Evolutionary conservation across 2,888 invertebrate species (phyloP), one percentile per base, ranked within the genome.

Genomic region (Altica lythri): DNA sequence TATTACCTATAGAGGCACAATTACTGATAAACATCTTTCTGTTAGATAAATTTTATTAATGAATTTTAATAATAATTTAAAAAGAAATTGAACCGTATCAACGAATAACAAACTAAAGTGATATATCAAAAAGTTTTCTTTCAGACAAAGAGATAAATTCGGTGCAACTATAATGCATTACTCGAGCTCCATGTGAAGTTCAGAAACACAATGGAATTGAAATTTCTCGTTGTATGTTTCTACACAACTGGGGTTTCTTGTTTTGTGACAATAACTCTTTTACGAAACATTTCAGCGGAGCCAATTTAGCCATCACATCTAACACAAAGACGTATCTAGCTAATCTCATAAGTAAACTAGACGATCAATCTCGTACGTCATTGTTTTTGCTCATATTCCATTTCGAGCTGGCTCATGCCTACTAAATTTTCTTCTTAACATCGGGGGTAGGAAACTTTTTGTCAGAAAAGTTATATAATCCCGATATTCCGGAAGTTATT

Each of bases 401-500:
- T 65, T 62, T 59, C 43, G 57, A 65, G 51, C 58, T 60, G 59
- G 55, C 59, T 46, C 58, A 43, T 57, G 50, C 50, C 57, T 54
- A 53, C 61, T 69, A 69, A 68, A 68, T 67, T 65, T 61, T 53
- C 52, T 52, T 48, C 55, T 58, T 57, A 60, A 57, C 62, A 59
- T 55, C 10, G 30, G 49, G 60, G 61, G 62, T 51, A 60, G 66
- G 54, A 65, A 68, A 68, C 60, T 68, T 69, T 68, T 68, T 68
- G 66, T 62, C 60, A 53, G 53, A 50, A 60, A 66, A 69, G 61
- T 68, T 68, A 65, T 63, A 64, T 61, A 62, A 65, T 65, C 65
- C 65, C 65, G 65, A 65, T 68, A 67, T 65, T 62, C 66, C 63
- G 64, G 65, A 68, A 69, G 64, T 69, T 69, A 68, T 68, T 68